Conservation (phyloP, 2,888 invertebrate species). For the Asteroscopus sphinx region DNA sequence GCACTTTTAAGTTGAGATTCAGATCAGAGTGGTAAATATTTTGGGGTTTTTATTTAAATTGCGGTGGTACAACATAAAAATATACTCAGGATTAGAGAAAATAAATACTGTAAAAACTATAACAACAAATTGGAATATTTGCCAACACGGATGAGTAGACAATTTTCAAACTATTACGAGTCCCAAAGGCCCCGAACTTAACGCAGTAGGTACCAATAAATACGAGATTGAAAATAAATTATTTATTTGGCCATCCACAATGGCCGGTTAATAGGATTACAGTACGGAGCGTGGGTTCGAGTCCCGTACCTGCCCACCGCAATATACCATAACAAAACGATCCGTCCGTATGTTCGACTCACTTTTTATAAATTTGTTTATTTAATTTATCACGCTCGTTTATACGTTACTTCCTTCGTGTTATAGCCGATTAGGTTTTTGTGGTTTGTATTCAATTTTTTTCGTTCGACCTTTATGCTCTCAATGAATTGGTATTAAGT, state of each 20-base stretch:
- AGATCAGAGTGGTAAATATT: neutral
- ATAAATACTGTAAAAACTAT: constrained; percentile 10
- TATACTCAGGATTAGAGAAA: neutral
- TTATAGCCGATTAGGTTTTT: constrained; percentile 86
- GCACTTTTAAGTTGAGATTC: neutral
- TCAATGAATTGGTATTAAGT: constrained; percentile 76
- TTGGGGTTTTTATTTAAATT: neutral
- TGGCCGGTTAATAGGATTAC: constrained; percentile 85
- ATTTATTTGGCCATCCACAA: constrained; percentile 85
- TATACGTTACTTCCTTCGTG: constrained; percentile 85
- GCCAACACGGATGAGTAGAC: constrained; percentile 64
- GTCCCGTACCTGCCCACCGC: constrained; percentile 81
- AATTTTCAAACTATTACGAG: constrained; percentile 64
- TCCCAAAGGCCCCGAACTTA: constrained; percentile 64
- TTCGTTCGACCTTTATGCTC: constrained; percentile 67
- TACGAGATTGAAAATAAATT: constrained; percentile 81
- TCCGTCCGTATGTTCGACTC: constrained; percentile 73
- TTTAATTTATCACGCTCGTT: constrained; percentile 88
- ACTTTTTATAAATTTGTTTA: constrained; percentile 88
- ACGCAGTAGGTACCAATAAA: constrained; percentile 68
- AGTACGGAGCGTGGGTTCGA: constrained; percentile 80
- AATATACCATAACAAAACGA: constrained; percentile 74
- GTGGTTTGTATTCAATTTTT: constrained; percentile 78
- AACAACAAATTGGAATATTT: constrained; percentile 41
- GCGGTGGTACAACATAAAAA: neutral